phyloP scores from a whole-genome alignment of 2,113 vertebrate species.

The Lamprotornis superbus region DNA sequence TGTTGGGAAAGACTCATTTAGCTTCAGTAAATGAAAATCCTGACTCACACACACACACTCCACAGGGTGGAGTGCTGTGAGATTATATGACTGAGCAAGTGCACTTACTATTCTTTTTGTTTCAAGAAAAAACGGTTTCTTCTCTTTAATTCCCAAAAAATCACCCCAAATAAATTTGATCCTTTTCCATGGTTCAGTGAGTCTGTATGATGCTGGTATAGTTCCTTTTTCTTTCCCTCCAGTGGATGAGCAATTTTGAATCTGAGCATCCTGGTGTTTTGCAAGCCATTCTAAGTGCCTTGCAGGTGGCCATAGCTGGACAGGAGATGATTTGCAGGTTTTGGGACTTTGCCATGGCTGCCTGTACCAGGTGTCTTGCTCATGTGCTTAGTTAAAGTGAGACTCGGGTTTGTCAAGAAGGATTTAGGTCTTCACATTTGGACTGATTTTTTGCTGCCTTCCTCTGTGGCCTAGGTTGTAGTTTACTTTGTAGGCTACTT shows the following conservation, averaged over 20 bases:
- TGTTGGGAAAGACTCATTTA: background rate
- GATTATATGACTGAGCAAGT: background rate
- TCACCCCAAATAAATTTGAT: background rate
- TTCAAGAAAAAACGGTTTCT: background rate
- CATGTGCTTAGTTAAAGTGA: background rate
- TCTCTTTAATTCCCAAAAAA: background rate
- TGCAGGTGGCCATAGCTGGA: background rate
- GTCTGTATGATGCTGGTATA: background rate
- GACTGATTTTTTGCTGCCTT: background rate
- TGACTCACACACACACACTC: background rate
- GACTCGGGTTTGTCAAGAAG: background rate
- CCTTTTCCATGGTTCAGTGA: background rate
- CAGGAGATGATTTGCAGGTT: background rate
- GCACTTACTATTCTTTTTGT: background rate
- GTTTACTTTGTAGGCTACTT: background rate
- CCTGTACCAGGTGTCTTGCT: background rate
- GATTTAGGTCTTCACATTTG: background rate
- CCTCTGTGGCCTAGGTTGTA: background rate
- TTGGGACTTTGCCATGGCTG: background rate
- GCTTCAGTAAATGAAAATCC: background rate
- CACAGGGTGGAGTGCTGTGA: background rate
- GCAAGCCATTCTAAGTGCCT: background rate
- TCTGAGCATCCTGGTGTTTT: background rate
- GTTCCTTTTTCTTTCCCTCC: background rate
- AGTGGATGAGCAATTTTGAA: background rate